A percentile compares a stretch with the other conserved stretches of the same genome.
Conservation (phyloP, 2,113 vertebrate genomes). For the Cyphomyrus plagiostoma region DNA sequence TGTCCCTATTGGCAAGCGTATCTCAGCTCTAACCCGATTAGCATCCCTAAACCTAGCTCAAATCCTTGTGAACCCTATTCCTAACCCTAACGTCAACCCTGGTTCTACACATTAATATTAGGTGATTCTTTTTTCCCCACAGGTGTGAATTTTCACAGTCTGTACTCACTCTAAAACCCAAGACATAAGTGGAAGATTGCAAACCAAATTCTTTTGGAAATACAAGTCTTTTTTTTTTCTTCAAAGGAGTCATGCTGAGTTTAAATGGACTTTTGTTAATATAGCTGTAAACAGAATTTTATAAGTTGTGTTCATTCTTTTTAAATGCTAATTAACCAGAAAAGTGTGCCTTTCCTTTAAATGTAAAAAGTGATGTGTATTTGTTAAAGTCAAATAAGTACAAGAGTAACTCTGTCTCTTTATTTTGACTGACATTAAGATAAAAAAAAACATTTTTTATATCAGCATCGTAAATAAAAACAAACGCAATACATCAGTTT, state of each 20-base stretch:
- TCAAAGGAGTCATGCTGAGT: constrained; percentile 11
- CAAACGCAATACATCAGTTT: not conserved
- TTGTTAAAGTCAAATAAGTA: not conserved
- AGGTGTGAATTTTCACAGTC: not conserved
- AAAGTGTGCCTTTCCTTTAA: constrained; percentile 9
- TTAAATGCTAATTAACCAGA: constrained; percentile 20
- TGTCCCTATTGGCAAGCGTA: too few species aligned
- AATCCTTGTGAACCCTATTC: not conserved
- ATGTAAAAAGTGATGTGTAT: not conserved
- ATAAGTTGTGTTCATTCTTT: constrained; percentile 11
- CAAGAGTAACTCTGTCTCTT: not conserved
- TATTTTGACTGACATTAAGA: not conserved
- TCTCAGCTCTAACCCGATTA: not conserved
- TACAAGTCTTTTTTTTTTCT: not conserved
- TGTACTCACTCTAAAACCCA: not conserved
- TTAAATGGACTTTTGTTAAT: constrained; percentile 9
- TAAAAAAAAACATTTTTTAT: not conserved
- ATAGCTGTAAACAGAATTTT: constrained; percentile 12
- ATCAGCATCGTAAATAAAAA: not conserved
- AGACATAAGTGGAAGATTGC: not conserved
- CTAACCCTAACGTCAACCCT: not conserved
- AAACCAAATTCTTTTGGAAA: constrained; percentile 2
- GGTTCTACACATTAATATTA: not conserved
- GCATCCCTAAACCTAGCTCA: not conserved
- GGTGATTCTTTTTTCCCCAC: not conserved